Evolutionary conservation across 1,140 invertebrate species (phyloP), one percentile per base, ranked within the genome.

Genomic region (Varroa destructor): DNA sequence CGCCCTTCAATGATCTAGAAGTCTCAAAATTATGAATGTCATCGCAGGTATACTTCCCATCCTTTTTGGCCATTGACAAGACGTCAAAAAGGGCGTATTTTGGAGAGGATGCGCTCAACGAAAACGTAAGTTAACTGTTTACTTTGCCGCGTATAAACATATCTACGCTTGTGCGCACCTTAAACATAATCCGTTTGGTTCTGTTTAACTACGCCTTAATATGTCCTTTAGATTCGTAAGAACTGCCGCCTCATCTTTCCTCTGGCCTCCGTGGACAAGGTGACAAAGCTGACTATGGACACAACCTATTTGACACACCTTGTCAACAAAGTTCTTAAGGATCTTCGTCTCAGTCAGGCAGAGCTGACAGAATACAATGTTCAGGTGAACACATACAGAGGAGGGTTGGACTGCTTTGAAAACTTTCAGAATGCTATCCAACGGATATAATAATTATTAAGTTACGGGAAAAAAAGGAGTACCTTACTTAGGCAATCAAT

Each of bases 11-110:
- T 25, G 25, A 25, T 25, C 25, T 25, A 25, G 25, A 25, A 51
- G 46, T 8, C 46, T 51, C 3, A 51, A 51, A 3, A 8, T 51
- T 51, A 8, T 8, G 3, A 3, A 5, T 51, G 4, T 51, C 4
- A 5, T 51, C 85, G 37, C 61, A 67, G 61, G 46, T 67, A 14
- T 86, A 85, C 78, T 84, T 86, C 77, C 84, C 84, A 14, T 80
- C 82, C 73, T 80, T 85, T 46, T 82, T 82, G 72, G 82, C 83
- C 43, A 78, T 80, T n/a, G 77, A 81, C 58, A 77, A 80, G 61
- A 67, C 12, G 40, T 67, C 61, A 37, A 67, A 67, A 25, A 43
- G 14, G 14, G 46, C 67, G 54, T 71, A 72, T 71, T 43, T 43
- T 55, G 37, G 73, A 80, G 80, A 76, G 79, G 10, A 79, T 81